Percentiles rank a stretch among this genome's conserved stretches.
phyloP scores from a whole-genome alignment of 2,888 invertebrate species.

The Heteromurus nitidus region DNA sequence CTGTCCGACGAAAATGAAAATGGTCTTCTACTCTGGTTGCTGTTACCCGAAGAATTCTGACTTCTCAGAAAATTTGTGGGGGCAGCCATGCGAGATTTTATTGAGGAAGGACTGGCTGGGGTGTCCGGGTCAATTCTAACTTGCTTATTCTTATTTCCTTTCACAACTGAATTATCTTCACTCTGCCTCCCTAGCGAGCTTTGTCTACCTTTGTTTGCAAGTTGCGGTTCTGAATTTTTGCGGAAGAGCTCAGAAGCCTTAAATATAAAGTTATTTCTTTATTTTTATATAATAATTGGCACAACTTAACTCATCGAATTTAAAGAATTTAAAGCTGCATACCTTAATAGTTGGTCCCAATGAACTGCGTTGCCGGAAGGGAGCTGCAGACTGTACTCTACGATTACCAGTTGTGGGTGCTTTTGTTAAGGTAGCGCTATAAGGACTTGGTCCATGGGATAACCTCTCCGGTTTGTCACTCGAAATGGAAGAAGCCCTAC shows the following conservation, averaged over 20 bases:
- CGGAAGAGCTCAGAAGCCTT: conserved; percentile 52
- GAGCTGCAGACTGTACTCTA: conserved; percentile 46
- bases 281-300: too few species aligned
- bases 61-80: conserved; percentile 15
- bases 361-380: conserved; percentile 24
- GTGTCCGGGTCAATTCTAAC: conserved; percentile 41
- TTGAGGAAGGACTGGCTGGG: background rate
- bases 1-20: conserved; percentile 59
- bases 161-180: background rate
- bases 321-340: too few species aligned
- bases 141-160: conserved; percentile 33
- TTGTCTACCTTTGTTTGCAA: conserved; percentile 14
- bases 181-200: background rate
- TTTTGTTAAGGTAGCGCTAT: conserved; percentile 18
- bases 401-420: too few species aligned
- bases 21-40: conserved; percentile 30
- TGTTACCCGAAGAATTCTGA: background rate
- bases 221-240: conserved; percentile 54
- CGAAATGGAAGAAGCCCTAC: conserved; percentile 34
- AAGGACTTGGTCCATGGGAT: conserved; percentile 36
- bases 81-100: conserved; percentile 14
- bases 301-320: too few species aligned
- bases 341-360: conserved; percentile 46
- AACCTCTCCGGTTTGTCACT: conserved; percentile 45
- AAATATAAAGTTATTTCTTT: background rate